These are phyloP conservation scores for Dasysyrphus tricinctus DNA, from an alignment of 2,888 invertebrate genomes.

Conservation along the genomic window DNA sequence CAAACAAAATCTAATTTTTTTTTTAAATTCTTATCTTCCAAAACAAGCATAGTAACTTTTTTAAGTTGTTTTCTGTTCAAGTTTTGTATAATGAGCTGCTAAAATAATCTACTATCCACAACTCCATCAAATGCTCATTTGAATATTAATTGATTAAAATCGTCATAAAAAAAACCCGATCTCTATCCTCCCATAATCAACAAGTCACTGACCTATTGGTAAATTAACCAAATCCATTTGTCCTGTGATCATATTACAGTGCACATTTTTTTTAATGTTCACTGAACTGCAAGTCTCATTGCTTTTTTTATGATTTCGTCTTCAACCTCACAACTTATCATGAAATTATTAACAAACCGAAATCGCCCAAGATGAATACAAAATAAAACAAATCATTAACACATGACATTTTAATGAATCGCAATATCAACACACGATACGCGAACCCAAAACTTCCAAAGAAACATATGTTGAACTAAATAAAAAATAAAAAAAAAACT, in stretches of 20 bases:
- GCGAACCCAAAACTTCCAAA: conserved; percentile 55
- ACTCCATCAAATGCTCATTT: neutral
- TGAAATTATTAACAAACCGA: conserved; percentile 19
- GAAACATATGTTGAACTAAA: conserved; percentile 51
- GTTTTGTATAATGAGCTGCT: no score
- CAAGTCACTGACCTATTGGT: conserved; percentile 49
- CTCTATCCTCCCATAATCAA: neutral
- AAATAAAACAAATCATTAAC: conserved; percentile 76
- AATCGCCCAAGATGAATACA: conserved; percentile 23
- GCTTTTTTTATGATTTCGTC: conserved; percentile 1
- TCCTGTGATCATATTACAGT: conserved; percentile 44
- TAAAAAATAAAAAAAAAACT: neutral
- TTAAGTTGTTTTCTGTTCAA: no score
- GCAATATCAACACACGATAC: conserved; percentile 64
- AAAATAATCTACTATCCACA: no score
- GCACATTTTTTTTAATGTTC: conserved; percentile 19
- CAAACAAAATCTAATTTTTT: no score
- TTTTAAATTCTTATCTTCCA: no score
- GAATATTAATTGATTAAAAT: neutral
- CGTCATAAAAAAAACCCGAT: neutral
- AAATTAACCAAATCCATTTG: conserved; percentile 2
- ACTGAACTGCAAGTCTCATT: conserved; percentile 38
- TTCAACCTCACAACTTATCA: conserved; percentile 39
- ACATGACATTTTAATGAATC: conserved; percentile 80
- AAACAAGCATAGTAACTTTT: no score